Evolutionary conservation across 2,797 vertebrate species (phyloP).

Genomic region (Rhinoraja longicauda): DNA sequence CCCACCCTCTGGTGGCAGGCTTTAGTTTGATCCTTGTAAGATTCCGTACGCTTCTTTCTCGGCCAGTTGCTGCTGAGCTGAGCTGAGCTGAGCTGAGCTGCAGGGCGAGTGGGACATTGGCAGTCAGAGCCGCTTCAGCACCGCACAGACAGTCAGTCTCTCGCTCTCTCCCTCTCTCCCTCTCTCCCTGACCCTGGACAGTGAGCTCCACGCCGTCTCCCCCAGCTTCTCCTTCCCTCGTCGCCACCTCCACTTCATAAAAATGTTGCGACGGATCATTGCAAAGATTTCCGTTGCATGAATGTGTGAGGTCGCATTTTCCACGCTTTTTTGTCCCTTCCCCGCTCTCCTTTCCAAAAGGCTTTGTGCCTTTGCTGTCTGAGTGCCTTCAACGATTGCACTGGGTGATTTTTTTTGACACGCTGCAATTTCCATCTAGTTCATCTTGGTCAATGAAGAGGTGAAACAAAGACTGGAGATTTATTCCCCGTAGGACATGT

Average conservation of each 20-base stretch:
- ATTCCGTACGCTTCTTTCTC: background rate
- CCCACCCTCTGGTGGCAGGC: background rate
- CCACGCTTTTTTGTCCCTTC: background rate
- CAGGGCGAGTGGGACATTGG: background rate
- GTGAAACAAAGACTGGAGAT: conserved; percentile 25
- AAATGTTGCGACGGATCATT: conserved; percentile 12
- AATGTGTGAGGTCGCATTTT: conserved; percentile 24
- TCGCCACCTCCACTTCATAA: conserved; percentile 29
- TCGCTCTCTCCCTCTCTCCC: conserved; percentile 42
- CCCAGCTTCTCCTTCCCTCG: conserved; percentile 23
- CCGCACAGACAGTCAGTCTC: conserved; percentile 33
- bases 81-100: background rate
- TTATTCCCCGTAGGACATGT: conserved; percentile 34
- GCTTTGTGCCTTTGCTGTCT: conserved; percentile 37
- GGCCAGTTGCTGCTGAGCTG: background rate
- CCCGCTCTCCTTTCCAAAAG: conserved; percentile 41
- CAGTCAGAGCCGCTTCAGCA: background rate
- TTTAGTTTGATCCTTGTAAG: conserved; percentile 18
- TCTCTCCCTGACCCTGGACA: conserved; percentile 35
- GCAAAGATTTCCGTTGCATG: background rate
- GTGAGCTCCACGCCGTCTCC: background rate
- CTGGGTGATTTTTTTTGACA: background rate
- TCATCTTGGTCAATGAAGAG: conserved; percentile 25
- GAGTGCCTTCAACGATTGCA: conserved; percentile 31
- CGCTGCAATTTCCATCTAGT: conserved; percentile 10